phyloP scores from a whole-genome alignment of 2,888 invertebrate genomes.

The Eupithecia subfuscata region DNA sequence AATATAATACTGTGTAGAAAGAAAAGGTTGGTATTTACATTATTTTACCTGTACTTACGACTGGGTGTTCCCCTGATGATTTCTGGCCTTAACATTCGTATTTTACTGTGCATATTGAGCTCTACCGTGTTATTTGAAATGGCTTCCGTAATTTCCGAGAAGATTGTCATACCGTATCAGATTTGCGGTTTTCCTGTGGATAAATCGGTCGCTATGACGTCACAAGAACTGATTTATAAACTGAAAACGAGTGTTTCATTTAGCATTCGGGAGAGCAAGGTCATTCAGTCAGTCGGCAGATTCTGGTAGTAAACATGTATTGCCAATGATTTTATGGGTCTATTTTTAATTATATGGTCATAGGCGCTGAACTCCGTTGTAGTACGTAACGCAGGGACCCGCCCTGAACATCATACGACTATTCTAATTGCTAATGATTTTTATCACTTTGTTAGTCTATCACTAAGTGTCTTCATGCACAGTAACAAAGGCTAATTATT shows the following conservation, averaged over 20 bases:
- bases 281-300: conserved; percentile 63
- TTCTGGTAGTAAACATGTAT: conserved; percentile 73
- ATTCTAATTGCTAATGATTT: conserved; percentile 10
- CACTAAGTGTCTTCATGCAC: conserved; percentile 1
- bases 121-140: conserved; percentile 19
- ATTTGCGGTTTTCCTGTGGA: conserved; percentile 58
- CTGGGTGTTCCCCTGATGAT: conserved; percentile 61
- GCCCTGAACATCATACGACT: conserved; percentile 55
- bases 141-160: conserved; percentile 33
- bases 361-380: conserved; percentile 35
- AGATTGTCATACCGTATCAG: conserved; percentile 45
- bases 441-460: conserved; percentile 2
- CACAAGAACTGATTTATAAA: conserved; percentile 78
- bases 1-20: conserved; percentile 33
- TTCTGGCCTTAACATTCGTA: conserved; percentile 38
- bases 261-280: conserved; percentile 74
- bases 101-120: conserved; percentile 26
- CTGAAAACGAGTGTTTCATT: conserved; percentile 75
- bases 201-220: conserved; percentile 79
- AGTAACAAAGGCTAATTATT: background rate
- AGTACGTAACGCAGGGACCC: conserved; percentile 56
- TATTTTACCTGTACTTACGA: conserved; percentile 68
- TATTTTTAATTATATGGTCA: conserved; percentile 68
- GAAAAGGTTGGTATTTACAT: conserved; percentile 70
- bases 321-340: conserved; percentile 69